Base-by-base conservation (phyloP, 2,797 vertebrate species). In the Ctenopoma kingsleyae region DNA sequence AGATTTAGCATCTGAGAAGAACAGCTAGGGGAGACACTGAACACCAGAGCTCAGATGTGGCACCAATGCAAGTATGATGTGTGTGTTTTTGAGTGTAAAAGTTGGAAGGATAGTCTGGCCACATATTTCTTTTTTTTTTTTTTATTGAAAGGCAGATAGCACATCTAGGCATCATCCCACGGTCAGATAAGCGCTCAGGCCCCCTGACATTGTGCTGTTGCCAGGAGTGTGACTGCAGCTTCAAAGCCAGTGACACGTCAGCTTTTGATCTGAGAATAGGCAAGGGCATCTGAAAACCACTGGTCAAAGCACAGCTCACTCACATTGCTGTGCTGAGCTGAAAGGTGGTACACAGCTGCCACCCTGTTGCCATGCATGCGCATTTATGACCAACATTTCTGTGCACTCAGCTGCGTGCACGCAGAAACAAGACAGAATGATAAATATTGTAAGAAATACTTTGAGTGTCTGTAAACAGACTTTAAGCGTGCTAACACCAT, bases 251-350 rank as follows among this genome's bases (percentile, higher is more conserved):
- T 32, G 74, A 85, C 86, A 81, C 64, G 52, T 89, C 88, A 83
- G 87, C 82, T 79, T 87, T 87, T 90, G 85, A 90, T 90, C 84
- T 68, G 67, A 64, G 82, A 71, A 84, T 67, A 84, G 83, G 87
- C 84, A 81, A 83, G 83, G 83, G 69, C 84, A 57, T 84, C 83
- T 50, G 71, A 80, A 73, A 83, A 76, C 54, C 70, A 43, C 67
- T 48, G 87, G 83, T 75, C 68, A 67, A 76, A 73, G 65, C 63
- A 60, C 70, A 60, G 65, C 49, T 76, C 67, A 25, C 61, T 75
- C 60, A 23, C 76, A 67, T 74, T 68, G 73, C 60, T 74, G 54
- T 67, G 60, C 63, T 32, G 67, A 57, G 68, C 68, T 49, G 58
- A 65, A 68, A 66, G 77, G 71, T 67, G 71, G 74, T 52, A 19